Evolutionary conservation across 2,797 vertebrate species (phyloP).

Genomic region (Gastrophryne carolinensis): DNA sequence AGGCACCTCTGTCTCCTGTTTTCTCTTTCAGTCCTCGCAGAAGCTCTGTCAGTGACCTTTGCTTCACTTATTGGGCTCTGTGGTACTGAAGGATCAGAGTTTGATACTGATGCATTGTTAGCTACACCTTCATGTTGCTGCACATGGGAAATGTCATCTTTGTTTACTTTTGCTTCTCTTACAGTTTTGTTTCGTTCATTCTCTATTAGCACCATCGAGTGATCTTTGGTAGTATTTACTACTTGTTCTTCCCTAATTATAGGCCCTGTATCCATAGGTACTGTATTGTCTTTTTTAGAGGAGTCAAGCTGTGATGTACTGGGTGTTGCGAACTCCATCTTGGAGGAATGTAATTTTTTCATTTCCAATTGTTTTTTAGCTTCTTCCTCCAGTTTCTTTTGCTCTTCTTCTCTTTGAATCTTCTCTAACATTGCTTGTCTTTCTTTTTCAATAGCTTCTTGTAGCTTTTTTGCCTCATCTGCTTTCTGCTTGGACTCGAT

Average conservation of each 20-base stretch:
- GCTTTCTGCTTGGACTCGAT: slow-evolving; percentile 68
- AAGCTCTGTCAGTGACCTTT: slow-evolving; percentile 58
- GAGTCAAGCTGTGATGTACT: neutral
- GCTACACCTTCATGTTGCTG: slow-evolving; percentile 58
- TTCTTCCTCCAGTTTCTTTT: neutral
- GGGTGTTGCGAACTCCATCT: neutral
- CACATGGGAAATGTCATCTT: slow-evolving; percentile 49
- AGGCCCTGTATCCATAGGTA: neutral
- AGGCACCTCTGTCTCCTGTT: slow-evolving; percentile 85
- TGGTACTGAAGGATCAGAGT: neutral
- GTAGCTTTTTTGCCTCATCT: slow-evolving; percentile 60
- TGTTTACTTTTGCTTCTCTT: slow-evolving; percentile 38
- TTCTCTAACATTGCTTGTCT: neutral
- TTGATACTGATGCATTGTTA: slow-evolving; percentile 37
- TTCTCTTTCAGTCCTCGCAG: slow-evolving; percentile 82
- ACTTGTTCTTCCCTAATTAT: neutral
- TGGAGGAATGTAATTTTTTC: too few species aligned
- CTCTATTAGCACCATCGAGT: slow-evolving; percentile 3
- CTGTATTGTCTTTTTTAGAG: neutral
- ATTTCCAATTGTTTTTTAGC: neutral
- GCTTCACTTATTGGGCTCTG: slow-evolving; percentile 42
- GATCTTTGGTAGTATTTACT: neutral
- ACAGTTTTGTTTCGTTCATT: slow-evolving; percentile 10
- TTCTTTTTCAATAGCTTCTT: slow-evolving; percentile 26
- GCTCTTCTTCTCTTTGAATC: slow-evolving; percentile 3